Percentiles rank a stretch among this genome's conserved stretches.
phyloP scores from a whole-genome alignment of 2,113 vertebrate genomes.

The Brachypodius melanocephalos region DNA sequence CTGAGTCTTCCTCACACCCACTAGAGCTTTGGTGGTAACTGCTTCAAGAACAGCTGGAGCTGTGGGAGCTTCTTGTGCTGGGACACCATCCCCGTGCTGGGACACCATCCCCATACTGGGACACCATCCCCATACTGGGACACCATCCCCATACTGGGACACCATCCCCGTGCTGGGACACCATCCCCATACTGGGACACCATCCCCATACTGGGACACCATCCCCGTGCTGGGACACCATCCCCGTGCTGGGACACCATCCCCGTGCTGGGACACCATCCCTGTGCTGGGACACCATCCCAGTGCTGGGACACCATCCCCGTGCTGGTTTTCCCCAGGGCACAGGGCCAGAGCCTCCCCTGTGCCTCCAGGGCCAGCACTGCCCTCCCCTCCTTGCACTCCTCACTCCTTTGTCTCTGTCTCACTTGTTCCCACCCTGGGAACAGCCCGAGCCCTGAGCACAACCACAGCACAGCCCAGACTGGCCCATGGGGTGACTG shows the following conservation, averaged over 20 bases:
- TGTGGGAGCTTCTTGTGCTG: neutral
- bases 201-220: neutral
- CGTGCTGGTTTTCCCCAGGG: neutral
- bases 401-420: neutral
- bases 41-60: fast-evolving
- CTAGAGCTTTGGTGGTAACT: fast-evolving
- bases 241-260: no score
- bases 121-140: no score
- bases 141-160: no score
- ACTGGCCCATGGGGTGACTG: neutral
- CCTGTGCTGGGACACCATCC: no score
- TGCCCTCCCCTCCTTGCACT: neutral
- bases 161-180: no score
- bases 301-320: no score
- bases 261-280: no score
- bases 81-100: neutral
- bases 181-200: no score
- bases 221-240: neutral
- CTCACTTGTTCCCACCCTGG: fast-evolving
- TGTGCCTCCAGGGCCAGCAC: neutral
- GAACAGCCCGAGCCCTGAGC: fast-evolving
- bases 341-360: neutral
- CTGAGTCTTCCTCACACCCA: neutral
- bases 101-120: no score
- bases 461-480: neutral